These are phyloP conservation scores for Phytoseiulus persimilis DNA, from an alignment of 2,888 invertebrate species.

Conservation along the genomic window DNA sequence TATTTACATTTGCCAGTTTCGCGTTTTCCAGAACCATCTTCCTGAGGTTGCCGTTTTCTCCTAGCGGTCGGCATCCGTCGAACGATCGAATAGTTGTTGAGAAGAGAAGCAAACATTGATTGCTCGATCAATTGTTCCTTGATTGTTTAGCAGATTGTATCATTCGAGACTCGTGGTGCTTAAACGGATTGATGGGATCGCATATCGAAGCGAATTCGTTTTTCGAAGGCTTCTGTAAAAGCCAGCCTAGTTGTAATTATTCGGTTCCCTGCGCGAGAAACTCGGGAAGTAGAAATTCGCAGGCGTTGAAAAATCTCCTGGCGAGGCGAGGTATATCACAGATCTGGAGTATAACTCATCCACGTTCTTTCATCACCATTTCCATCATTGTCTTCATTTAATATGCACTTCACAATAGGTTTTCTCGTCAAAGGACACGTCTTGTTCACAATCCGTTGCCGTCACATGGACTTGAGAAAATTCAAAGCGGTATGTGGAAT, in stretches of 20 bases:
- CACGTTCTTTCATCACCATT: background rate
- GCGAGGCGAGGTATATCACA: slow-evolving; percentile 5
- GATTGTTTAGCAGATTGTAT: background rate
- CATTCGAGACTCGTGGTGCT: background rate
- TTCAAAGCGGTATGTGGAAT: background rate
- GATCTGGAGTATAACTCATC: background rate
- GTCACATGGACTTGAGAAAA: background rate
- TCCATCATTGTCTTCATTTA: background rate
- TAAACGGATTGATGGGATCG: too few species aligned
- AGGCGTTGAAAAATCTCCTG: background rate
- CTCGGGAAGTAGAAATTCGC: background rate
- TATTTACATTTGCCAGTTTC: background rate
- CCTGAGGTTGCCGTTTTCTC: too few species aligned
- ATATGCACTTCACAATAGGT: background rate
- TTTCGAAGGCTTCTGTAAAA: background rate
- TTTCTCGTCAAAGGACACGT: background rate
- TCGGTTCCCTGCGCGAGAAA: background rate
- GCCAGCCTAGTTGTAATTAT: background rate
- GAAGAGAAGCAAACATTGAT: background rate
- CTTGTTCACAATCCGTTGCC: background rate
- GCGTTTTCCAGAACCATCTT: background rate
- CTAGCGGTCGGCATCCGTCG: background rate
- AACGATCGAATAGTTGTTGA: background rate
- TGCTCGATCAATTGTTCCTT: background rate
- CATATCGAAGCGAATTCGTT: too few species aligned